These are phyloP conservation scores for Apoderus coryli DNA, from an alignment of 2,888 invertebrate species.

Conservation along the genomic window DNA sequence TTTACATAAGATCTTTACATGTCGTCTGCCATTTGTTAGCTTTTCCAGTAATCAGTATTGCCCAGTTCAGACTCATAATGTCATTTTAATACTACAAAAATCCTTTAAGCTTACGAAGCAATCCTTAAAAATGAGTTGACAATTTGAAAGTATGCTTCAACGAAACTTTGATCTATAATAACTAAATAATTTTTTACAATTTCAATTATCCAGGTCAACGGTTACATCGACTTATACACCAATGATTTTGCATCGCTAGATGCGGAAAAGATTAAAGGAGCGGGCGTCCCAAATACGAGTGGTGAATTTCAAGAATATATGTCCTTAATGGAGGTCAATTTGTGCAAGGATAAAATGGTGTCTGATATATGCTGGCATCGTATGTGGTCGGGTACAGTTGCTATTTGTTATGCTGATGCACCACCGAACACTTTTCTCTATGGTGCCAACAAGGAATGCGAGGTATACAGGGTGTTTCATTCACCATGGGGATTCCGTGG, in stretches of 20 bases:
- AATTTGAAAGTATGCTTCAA: too few species aligned
- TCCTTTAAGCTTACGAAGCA: too few species aligned
- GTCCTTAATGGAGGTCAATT: conserved; percentile 48
- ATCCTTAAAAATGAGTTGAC: too few species aligned
- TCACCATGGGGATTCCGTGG: too few species aligned
- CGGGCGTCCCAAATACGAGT: conserved; percentile 21
- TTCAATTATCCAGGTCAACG: conserved; percentile 23
- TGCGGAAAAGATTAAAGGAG: conserved; percentile 1
- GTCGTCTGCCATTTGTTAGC: too few species aligned
- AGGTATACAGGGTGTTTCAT: too few species aligned
- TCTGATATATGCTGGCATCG: conserved; percentile 56
- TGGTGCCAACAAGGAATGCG: conserved; percentile 22
- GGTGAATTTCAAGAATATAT: conserved; percentile 36
- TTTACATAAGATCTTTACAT: too few species aligned
- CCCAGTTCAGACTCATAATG: too few species aligned
- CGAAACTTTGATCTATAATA: too few species aligned
- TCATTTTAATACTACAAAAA: too few species aligned
- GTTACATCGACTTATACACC: conserved; percentile 41
- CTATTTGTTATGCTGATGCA: conserved; percentile 48
- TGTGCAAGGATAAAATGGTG: conserved; percentile 51
- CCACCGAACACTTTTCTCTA: conserved; percentile 36
- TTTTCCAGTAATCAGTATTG: too few species aligned
- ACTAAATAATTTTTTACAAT: too few species aligned
- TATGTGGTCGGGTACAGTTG: conserved; percentile 51
- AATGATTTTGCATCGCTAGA: conserved; percentile 38